Evolutionary conservation across 35 echinoderm and acorn worm species (phyloP).

Genomic region (Heliocidaris erythrogramma): DNA sequence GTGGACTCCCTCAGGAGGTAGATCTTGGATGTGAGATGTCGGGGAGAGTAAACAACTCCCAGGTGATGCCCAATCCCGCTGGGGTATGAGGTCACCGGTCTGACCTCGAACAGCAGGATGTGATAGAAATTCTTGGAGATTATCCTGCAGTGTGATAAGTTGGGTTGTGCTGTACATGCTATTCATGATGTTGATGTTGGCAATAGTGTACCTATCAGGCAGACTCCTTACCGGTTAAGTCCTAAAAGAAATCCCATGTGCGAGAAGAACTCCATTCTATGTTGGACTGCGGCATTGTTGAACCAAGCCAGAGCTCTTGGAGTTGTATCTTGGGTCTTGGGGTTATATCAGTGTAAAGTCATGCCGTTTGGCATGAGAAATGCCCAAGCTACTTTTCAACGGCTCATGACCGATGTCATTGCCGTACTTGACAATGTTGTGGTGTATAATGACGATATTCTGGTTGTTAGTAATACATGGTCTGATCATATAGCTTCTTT

Average conservation of each 20-base stretch:
- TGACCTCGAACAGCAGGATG: conserved; percentile 26
- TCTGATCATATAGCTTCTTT: not conserved
- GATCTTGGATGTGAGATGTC: not conserved
- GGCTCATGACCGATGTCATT: conserved; percentile 45
- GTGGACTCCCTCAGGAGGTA: not conserved
- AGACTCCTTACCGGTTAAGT: no score
- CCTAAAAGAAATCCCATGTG: no score
- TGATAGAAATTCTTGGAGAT: not conserved
- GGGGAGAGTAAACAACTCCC: conserved; percentile 28
- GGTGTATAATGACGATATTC: not conserved
- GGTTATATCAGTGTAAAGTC: conserved; percentile 62
- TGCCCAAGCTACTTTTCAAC: conserved; percentile 62
- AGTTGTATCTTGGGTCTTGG: conserved; percentile 30
- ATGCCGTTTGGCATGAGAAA: conserved; percentile 89
- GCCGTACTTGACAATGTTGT: not conserved
- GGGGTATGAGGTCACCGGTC: conserved; percentile 25
- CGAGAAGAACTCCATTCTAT: no score
- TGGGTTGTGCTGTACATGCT: not conserved
- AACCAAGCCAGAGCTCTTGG: no score
- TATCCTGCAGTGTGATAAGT: conserved; percentile 18
- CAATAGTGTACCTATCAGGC: no score
- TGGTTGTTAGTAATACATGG: no score
- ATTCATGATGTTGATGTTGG: no score
- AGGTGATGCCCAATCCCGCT: not conserved
- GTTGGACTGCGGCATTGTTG: no score